Base-by-base conservation (phyloP, 2,797 vertebrate genomes). In the Botia kubotai region DNA sequence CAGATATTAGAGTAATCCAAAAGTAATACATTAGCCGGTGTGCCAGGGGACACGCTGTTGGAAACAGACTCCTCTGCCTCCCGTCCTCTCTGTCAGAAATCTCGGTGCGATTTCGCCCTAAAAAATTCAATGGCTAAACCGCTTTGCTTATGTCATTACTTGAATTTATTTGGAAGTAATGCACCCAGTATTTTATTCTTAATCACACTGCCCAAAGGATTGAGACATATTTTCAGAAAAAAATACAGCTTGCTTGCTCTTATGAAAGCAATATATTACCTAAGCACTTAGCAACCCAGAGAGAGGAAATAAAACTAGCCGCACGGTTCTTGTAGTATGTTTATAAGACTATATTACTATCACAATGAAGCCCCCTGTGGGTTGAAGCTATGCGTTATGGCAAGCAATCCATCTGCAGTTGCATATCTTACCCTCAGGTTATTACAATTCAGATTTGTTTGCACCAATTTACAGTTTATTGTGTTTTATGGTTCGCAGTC, bases 201-300 rank as follows among this genome's bases (percentile, higher is more conserved):
- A 93, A 94, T 94, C 93, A 92, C 90, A 90, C 88, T 75, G 91
- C 93, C 92, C 92, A 90, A 88, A 92, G 92, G 91, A 94, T 90
- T 87, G 86, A 93, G 90, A 89, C 90, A 89, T 91, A 92, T 93
- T 92, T 93, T 88, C 83, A 81, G 83, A 90, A 90, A 88, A 79
- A 91, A 91, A 91, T 90, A 90, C 89, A 84, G 84, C 79, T 92
- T 91, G 90, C 89, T 89, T 89, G 91, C 91, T 84, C 87, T 94
- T 94, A 94, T 95, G 94, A 94, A 94, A 94, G 92, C 92, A 92
- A 93, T 94, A 94, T 91, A 94, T 95, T 94, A 94, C 92, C 93
- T 93, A 92, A 93, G 92, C 93, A 94, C 93, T 94, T 94, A 93
- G 89, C 89, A 86, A 87, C 90, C 90, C 89, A 86, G 89, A 91